phyloP scores from a whole-genome alignment of 2,113 vertebrate genomes.

The Hyaena hyaena region DNA sequence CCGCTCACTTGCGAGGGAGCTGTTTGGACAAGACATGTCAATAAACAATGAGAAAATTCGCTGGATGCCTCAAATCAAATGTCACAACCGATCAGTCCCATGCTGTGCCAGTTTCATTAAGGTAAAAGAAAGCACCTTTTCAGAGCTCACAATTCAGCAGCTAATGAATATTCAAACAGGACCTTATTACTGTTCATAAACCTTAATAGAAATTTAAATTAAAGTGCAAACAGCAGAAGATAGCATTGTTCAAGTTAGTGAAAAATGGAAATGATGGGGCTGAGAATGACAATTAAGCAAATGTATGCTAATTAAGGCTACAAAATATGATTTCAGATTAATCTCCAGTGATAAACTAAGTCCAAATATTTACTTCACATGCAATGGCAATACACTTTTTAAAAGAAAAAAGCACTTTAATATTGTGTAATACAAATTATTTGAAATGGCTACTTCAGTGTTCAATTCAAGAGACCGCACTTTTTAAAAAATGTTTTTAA shows the following conservation, averaged over 20 bases:
- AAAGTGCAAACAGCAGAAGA: constrained; percentile 91
- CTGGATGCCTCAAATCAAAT: constrained; percentile 85
- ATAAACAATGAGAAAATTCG: constrained; percentile 87
- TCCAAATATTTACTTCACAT: constrained; percentile 87
- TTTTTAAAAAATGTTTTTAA: constrained; percentile 26
- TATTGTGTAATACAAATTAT: constrained; percentile 3
- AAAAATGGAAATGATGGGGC: constrained; percentile 87
- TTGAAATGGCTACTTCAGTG: constrained; percentile 50
- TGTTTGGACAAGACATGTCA: constrained; percentile 90
- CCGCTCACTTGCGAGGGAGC: constrained; percentile 98
- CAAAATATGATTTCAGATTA: constrained; percentile 86
- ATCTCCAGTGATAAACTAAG: constrained; percentile 85
- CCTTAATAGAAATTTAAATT: constrained; percentile 92
- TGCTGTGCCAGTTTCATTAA: constrained; percentile 87
- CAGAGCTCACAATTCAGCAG: constrained; percentile 83
- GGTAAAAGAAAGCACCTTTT: constrained; percentile 87
- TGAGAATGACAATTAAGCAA: constrained; percentile 90
- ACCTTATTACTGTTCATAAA: constrained; percentile 90
- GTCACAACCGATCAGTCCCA: constrained; percentile 86
- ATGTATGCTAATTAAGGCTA: constrained; percentile 89
- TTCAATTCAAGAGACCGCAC: constrained; percentile 29
- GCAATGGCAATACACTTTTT: constrained; percentile 63
- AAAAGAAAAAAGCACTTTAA: constrained; percentile 68
- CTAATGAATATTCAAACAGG: constrained; percentile 93
- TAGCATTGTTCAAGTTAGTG: constrained; percentile 85